A percentile compares a stretch with the other conserved stretches of the same genome.
Evolutionary conservation across 2,113 vertebrate genomes (phyloP).

Genomic region (Aegypius monachus): DNA sequence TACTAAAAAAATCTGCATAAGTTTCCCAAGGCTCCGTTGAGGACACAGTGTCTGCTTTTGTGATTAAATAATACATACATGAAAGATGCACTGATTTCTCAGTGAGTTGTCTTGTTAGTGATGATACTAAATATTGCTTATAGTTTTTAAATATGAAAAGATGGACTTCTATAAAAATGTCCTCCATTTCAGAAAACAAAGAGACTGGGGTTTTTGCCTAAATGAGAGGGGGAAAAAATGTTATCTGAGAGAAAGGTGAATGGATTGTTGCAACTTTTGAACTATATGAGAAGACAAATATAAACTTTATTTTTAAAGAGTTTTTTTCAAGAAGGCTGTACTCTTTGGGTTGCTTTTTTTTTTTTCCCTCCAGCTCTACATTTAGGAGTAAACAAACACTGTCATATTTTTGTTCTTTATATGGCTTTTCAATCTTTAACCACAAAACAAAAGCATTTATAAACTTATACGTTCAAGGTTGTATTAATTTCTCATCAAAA

Average conservation of each 20-base stretch:
- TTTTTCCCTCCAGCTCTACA: background rate
- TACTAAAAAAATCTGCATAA: background rate
- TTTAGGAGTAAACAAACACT: background rate
- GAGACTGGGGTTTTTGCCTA: background rate
- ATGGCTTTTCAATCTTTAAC: background rate
- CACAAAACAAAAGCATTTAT: background rate
- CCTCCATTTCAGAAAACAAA: background rate
- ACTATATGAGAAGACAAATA: background rate
- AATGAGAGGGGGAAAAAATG: background rate
- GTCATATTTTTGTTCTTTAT: background rate
- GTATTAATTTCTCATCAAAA: background rate
- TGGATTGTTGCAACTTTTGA: background rate
- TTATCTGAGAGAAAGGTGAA: background rate
- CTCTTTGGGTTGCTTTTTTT: background rate
- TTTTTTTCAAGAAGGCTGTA: background rate
- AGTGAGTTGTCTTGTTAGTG: background rate
- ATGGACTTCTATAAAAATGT: background rate
- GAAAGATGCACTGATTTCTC: background rate
- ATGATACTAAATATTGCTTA: background rate
- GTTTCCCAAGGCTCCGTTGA: background rate
- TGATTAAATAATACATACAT: background rate
- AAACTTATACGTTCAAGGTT: fast-evolving
- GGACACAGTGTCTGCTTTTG: background rate
- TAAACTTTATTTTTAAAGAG: background rate
- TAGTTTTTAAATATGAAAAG: background rate